Percentiles rank a stretch among this genome's conserved stretches.
phyloP scores from a whole-genome alignment of 1,140 invertebrate species.

The Eriocheir sinensis region DNA sequence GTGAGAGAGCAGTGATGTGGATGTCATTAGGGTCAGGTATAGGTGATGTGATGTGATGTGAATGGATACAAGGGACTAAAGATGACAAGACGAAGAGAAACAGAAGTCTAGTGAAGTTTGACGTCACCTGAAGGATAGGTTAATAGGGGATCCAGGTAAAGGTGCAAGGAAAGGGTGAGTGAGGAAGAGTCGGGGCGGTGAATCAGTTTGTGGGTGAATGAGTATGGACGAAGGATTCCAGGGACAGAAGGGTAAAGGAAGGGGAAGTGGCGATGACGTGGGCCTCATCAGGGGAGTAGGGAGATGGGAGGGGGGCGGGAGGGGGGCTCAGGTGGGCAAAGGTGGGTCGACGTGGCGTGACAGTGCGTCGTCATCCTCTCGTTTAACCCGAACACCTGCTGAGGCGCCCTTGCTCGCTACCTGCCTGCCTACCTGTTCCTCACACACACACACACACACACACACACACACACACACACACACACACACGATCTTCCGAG shows the following conservation, averaged over 20 bases:
- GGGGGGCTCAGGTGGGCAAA: background rate
- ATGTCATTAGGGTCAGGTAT: background rate
- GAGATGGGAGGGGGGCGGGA: background rate
- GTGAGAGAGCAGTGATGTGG: background rate
- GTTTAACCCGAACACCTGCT: slow-evolving; percentile 1
- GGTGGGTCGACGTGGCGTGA: slow-evolving; percentile 30
- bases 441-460: background rate
- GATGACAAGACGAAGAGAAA: too few relatives aligned
- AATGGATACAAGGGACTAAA: too few relatives aligned
- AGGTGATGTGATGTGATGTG: background rate
- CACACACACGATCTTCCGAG: background rate
- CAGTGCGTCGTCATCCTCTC: slow-evolving; percentile 12
- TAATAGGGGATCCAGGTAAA: background rate
- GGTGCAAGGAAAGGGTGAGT: background rate
- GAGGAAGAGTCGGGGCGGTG: background rate
- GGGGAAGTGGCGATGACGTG: background rate
- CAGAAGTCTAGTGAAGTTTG: too few relatives aligned
- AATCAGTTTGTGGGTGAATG: background rate
- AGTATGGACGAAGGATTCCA: background rate
- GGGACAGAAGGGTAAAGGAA: background rate
- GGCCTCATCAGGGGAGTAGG: background rate
- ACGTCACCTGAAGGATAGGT: background rate
- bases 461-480: background rate
- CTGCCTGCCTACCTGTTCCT: background rate
- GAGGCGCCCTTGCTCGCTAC: background rate